Evolutionary conservation across 2,113 vertebrate species (phyloP).

Genomic region (Seriola quinqueradiata): DNA sequence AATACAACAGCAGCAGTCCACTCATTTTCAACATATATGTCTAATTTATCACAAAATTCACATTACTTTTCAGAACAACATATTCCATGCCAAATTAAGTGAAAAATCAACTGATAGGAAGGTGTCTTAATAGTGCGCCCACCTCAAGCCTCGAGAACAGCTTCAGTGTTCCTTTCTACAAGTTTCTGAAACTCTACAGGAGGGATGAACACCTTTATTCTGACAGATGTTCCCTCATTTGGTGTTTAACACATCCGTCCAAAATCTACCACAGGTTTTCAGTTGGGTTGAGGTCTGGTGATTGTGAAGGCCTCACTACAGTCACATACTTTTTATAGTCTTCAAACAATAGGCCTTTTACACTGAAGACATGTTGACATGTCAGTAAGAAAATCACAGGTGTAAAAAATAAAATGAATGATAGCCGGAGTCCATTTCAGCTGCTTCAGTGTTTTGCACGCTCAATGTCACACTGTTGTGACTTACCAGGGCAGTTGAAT

Average conservation of each 20-base stretch:
- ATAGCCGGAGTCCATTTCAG: background rate
- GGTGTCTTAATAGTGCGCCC: too few species aligned
- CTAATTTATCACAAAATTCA: background rate
- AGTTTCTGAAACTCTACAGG: too few species aligned
- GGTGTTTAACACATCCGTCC: too few species aligned
- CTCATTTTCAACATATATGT: background rate
- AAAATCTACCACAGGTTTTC: too few species aligned
- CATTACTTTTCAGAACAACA: constrained; percentile 2
- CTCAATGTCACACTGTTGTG: background rate
- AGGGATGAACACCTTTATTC: too few species aligned
- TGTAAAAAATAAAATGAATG: background rate
- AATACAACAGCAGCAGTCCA: constrained; percentile 23
- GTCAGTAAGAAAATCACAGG: background rate
- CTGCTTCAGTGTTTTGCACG: background rate
- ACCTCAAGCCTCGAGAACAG: background rate
- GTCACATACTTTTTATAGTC: background rate
- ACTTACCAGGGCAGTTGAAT: too few species aligned
- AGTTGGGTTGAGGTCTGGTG: too few species aligned
- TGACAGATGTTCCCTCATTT: too few species aligned
- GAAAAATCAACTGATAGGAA: background rate
- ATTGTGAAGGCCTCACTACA: background rate
- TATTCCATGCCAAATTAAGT: background rate
- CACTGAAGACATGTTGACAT: background rate
- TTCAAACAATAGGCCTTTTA: background rate
- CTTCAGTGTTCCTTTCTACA: too few species aligned